Evolutionary conservation across 2,797 vertebrate genomes (phyloP).

Genomic region (Macrochelys suwanniensis): DNA sequence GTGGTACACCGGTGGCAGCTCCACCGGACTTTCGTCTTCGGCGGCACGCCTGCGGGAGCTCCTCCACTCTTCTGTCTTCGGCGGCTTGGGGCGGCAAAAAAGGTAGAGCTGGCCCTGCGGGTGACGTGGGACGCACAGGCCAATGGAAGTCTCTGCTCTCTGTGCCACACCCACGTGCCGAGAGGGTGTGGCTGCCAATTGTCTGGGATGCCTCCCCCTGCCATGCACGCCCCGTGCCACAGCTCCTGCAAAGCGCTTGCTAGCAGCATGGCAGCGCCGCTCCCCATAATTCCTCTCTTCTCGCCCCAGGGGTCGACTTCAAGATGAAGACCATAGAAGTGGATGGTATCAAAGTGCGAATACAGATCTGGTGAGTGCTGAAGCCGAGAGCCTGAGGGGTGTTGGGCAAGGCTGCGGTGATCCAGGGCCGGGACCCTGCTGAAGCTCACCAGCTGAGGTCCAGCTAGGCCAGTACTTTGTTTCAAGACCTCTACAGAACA

Average conservation of each 20-base stretch:
- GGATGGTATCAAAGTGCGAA: constrained; percentile 93
- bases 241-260: not conserved
- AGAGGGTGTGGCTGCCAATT: not conserved
- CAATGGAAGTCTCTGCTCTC: not conserved
- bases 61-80: too few relatives aligned
- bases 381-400: too few relatives aligned
- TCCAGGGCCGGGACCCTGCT: not conserved
- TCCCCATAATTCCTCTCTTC: not conserved
- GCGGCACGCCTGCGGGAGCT: too few relatives aligned
- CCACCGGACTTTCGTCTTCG: too few relatives aligned
- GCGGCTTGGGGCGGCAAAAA: too few relatives aligned
- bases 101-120: too few relatives aligned
- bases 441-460: not conserved
- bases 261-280: too few relatives aligned
- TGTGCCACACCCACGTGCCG: too few relatives aligned
- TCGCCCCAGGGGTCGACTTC: constrained; percentile 92
- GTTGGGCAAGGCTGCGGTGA: not conserved
- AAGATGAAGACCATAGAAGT: constrained; percentile 97
- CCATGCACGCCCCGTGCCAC: not conserved
- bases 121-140: not conserved
- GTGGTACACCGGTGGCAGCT: too few relatives aligned
- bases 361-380: constrained; percentile 94
- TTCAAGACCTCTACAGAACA: not conserved
- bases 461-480: not conserved
- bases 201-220: not conserved